Conservation (phyloP, 2,888 invertebrate genomes). For the Drosophila kambysellisi region DNA sequence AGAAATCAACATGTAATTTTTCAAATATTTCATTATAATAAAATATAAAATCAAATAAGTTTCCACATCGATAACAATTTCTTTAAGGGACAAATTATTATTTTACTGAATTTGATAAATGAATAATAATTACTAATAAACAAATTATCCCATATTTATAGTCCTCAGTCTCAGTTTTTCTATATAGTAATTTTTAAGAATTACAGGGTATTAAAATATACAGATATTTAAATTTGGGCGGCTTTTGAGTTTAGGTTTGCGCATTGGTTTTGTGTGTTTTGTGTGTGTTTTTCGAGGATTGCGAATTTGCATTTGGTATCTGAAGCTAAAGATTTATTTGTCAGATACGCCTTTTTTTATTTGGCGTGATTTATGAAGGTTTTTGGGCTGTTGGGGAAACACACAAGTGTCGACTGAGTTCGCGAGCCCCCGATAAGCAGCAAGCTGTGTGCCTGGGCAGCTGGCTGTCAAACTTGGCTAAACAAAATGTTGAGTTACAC, state of each 20-base stretch:
- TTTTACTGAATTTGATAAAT: no score
- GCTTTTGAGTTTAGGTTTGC: constrained; percentile 31
- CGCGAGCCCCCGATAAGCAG: constrained; percentile 42
- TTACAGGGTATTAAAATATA: constrained; percentile 13
- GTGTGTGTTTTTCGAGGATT: constrained; percentile 25
- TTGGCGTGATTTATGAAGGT: constrained; percentile 70
- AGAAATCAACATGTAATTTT: no score
- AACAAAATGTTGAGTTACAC: constrained; percentile 19
- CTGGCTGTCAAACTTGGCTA: constrained; percentile 49
- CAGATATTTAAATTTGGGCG: constrained; percentile 37
- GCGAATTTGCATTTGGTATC: constrained; percentile 62
- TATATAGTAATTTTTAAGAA: not conserved
- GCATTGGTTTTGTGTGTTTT: not conserved
- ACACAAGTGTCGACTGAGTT: constrained; percentile 5
- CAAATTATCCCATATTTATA: not conserved
- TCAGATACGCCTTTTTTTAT: constrained; percentile 53
- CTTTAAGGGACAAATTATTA: not conserved
- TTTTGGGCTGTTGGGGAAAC: constrained; percentile 9
- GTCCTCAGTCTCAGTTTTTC: not conserved
- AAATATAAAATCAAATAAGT: not conserved
- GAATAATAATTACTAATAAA: not conserved
- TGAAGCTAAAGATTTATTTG: constrained; percentile 65
- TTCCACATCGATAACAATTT: no score
- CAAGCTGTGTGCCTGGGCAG: constrained; percentile 41
- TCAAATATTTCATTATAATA: fast-evolving